Conservation (phyloP, 2,797 vertebrate species). For the Schizopygopsis pylzovi region DNA sequence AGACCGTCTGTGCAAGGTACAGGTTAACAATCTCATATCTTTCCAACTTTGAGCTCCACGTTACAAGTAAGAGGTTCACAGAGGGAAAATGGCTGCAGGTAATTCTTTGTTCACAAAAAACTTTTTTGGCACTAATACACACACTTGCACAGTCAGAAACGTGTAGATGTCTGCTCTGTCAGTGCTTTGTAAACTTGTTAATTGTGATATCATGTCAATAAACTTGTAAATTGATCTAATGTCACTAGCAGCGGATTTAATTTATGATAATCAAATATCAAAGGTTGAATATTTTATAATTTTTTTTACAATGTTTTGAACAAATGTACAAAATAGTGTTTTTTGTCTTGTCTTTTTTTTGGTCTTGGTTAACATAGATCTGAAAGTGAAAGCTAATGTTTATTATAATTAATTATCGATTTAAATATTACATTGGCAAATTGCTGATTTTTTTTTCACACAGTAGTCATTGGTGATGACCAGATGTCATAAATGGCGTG, state of each 20-base stretch:
- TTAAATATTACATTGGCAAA: not conserved
- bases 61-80: slow-evolving; percentile 33
- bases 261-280: not conserved
- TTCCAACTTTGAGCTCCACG: slow-evolving; percentile 70
- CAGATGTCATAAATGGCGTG: not conserved
- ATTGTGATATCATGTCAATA: not conserved
- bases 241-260: not conserved
- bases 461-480: not conserved
- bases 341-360: no score
- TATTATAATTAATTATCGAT: not conserved
- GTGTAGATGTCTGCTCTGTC: not conserved
- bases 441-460: not conserved
- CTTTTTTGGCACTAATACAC: not conserved
- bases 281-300: no score
- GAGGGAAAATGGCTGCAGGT: slow-evolving; percentile 58
- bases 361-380: no score
- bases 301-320: not conserved
- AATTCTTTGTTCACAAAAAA: not conserved
- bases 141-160: not conserved
- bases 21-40: slow-evolving; percentile 67
- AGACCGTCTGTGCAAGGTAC: slow-evolving; percentile 34
- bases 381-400: not conserved
- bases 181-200: not conserved
- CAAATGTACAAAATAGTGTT: no score
- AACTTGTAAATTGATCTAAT: not conserved